Conservation (phyloP, 2,888 invertebrate species). For the Brachynemurus nebulosus region DNA sequence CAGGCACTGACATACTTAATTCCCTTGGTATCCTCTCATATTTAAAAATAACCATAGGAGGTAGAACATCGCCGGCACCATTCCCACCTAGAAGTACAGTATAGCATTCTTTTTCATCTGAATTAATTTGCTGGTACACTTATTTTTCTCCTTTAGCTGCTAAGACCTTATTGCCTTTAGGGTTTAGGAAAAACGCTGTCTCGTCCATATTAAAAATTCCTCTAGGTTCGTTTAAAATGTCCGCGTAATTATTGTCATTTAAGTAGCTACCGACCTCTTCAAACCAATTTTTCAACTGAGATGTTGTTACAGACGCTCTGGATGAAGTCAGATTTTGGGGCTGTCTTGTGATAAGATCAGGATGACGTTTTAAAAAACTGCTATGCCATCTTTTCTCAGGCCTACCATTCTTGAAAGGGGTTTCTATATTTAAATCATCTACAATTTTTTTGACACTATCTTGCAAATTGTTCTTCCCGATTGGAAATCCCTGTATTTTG, state of each 20-base stretch:
- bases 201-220: too few species aligned
- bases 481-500: neutral
- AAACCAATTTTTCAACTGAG: neutral
- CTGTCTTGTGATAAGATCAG: neutral
- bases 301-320: neutral
- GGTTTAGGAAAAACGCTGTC: too few species aligned
- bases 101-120: conserved; percentile 18
- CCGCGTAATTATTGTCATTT: too few species aligned
- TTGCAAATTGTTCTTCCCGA: neutral
- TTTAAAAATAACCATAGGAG: conserved; percentile 21
- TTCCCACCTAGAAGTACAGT: conserved; percentile 21
- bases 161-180: conserved; percentile 18
- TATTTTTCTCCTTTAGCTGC: conserved; percentile 19
- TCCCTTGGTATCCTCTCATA: conserved; percentile 23
- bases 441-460: neutral
- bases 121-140: conserved; percentile 15
- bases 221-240: neutral
- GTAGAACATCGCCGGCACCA: conserved; percentile 19
- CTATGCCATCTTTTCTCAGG: neutral
- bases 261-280: neutral
- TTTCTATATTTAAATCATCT: too few species aligned
- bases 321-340: neutral
- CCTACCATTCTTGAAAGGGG: neutral
- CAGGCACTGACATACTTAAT: conserved; percentile 21
- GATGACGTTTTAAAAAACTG: neutral